Evolutionary conservation across 2,113 vertebrate species (phyloP).

Genomic region (Dasyurus viverrinus): DNA sequence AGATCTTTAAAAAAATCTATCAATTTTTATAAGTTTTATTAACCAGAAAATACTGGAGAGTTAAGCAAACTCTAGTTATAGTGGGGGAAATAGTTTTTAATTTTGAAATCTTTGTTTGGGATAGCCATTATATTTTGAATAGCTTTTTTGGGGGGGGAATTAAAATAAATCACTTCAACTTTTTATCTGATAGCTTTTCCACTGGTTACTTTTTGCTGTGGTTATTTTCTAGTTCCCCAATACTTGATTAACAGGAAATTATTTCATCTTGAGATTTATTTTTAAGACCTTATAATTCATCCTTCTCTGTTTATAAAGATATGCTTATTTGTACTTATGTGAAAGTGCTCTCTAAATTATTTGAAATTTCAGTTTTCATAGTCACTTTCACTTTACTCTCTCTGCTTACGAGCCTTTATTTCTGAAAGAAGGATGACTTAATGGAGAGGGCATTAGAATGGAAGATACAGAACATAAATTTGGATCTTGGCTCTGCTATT

Average conservation of each 20-base stretch:
- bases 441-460: not conserved
- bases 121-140: not conserved
- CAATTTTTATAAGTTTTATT: slow-evolving; percentile 29
- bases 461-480: not conserved
- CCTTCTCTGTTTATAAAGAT: not conserved
- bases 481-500: not conserved
- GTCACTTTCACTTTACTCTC: not conserved
- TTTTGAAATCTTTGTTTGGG: not conserved
- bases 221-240: not conserved
- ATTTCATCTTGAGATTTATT: slow-evolving; percentile 14
- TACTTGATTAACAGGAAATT: not conserved
- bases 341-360: not conserved
- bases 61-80: not conserved
- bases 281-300: not conserved
- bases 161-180: slow-evolving; percentile 12
- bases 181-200: not conserved
- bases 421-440: too few relatives aligned
- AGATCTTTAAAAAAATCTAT: too few relatives aligned
- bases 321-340: slow-evolving; percentile 10
- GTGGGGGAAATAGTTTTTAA: not conserved
- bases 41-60: not conserved
- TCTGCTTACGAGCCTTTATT: not conserved
- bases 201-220: not conserved
- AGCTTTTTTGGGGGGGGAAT: not conserved
- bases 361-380: not conserved